phyloP scores from a whole-genome alignment of 2,113 vertebrate genomes.

The Menura novaehollandiae region DNA sequence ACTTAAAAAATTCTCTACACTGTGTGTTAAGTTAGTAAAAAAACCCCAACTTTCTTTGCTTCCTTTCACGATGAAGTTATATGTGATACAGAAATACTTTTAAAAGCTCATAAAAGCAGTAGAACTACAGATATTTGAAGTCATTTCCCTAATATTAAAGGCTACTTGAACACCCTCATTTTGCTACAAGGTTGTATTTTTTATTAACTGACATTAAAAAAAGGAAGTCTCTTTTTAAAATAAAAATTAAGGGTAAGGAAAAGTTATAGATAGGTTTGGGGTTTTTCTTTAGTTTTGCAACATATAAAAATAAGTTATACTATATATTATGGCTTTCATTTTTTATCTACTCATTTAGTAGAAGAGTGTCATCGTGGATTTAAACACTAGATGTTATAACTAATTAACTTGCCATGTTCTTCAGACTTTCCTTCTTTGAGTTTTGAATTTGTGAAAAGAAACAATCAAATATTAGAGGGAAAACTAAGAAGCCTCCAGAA shows the following conservation, averaged over 20 bases:
- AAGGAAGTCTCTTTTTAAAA: not conserved
- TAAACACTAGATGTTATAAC: not conserved
- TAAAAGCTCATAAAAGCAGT: not conserved
- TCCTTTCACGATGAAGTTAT: not conserved
- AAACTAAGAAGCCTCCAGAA: not conserved
- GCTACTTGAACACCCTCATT: not conserved
- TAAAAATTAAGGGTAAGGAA: not conserved
- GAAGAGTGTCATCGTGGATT: not conserved
- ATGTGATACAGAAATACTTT: not conserved
- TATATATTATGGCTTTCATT: conserved; percentile 11
- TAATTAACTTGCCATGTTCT: not conserved
- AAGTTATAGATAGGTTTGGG: not conserved
- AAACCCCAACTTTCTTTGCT: not conserved
- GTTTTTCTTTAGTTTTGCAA: not conserved
- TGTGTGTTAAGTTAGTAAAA: not conserved
- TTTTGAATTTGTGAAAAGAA: not conserved
- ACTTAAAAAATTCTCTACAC: not conserved
- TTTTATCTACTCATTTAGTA: not conserved
- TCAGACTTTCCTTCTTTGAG: not conserved
- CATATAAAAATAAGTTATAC: conserved; percentile 21
- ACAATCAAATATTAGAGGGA: not conserved
- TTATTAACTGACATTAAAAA: not conserved
- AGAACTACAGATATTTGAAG: not conserved
- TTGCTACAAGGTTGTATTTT: conserved; percentile 22
- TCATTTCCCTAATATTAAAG: not conserved